Percentiles rank a stretch among this genome's conserved stretches.
Evolutionary conservation across 2,113 vertebrate species (phyloP).

Genomic region (Lipophrys pholis): DNA sequence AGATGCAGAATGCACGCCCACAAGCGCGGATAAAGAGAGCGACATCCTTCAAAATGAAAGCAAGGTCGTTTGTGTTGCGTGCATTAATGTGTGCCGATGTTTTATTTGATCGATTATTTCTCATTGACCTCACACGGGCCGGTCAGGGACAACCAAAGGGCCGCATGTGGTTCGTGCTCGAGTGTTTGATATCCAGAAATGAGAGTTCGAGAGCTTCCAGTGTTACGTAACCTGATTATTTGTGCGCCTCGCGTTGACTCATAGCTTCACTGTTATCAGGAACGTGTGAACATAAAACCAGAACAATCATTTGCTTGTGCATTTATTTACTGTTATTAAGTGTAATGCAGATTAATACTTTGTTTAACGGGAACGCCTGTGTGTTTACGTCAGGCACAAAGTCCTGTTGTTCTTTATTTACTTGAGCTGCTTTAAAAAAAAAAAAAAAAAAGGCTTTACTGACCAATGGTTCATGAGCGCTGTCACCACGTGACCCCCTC

Average conservation of each 20-base stretch:
- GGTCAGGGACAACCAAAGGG: no score
- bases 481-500: slow-evolving; percentile 63
- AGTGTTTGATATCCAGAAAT: slow-evolving; percentile 3
- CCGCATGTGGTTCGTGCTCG: no score
- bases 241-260: slow-evolving; percentile 67
- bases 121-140: no score
- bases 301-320: slow-evolving; percentile 59
- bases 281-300: slow-evolving; percentile 63
- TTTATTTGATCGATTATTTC: no score
- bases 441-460: slow-evolving; percentile 62
- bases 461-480: slow-evolving; percentile 74
- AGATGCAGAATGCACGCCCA: no score
- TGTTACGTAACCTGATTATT: slow-evolving; percentile 59
- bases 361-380: slow-evolving; percentile 40
- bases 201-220: slow-evolving; percentile 30
- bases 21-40: no score
- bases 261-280: slow-evolving; percentile 71
- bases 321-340: slow-evolving; percentile 73
- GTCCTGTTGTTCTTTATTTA: slow-evolving; percentile 69
- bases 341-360: slow-evolving; percentile 56
- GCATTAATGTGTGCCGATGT: no score
- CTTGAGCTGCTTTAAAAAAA: slow-evolving; percentile 75
- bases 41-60: no score
- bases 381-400: slow-evolving; percentile 55
- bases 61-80: no score